Evolutionary conservation across 2,888 invertebrate species (phyloP).

Genomic region (Brachyptera putata): DNA sequence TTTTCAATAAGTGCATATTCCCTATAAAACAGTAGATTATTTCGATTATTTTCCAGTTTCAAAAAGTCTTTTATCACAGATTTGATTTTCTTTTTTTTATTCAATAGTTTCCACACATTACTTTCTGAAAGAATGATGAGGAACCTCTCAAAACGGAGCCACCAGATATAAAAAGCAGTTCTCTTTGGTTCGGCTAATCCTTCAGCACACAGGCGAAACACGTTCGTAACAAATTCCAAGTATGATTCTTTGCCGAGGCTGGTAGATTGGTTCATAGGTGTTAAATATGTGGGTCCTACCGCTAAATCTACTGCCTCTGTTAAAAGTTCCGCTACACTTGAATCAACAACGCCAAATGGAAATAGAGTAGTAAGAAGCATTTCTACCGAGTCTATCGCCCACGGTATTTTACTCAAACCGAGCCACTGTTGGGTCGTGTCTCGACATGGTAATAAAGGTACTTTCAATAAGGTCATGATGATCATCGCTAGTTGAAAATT

Average conservation of each 20-base stretch:
- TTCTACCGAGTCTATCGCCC: slow-evolving; percentile 52
- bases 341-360: slow-evolving; percentile 30
- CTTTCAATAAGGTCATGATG: slow-evolving; percentile 55
- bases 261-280: slow-evolving; percentile 36
- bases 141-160: slow-evolving; percentile 58
- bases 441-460: slow-evolving; percentile 53
- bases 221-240: slow-evolving; percentile 50
- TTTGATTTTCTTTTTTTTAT: slow-evolving; percentile 49
- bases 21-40: slow-evolving; percentile 54
- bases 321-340: slow-evolving; percentile 39
- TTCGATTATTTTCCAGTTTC: slow-evolving; percentile 51
- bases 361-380: slow-evolving; percentile 45
- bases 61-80: slow-evolving; percentile 53
- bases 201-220: slow-evolving; percentile 52
- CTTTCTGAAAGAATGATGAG: slow-evolving; percentile 49
- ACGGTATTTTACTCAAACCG: slow-evolving; percentile 41
- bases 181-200: slow-evolving; percentile 48
- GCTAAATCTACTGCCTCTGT: slow-evolving; percentile 47
- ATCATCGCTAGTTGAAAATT: slow-evolving; percentile 57
- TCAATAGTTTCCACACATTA: slow-evolving; percentile 36
- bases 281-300: slow-evolving; percentile 54
- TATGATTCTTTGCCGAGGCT: slow-evolving; percentile 60
- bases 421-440: slow-evolving; percentile 31
- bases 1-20: slow-evolving; percentile 60
- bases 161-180: slow-evolving; percentile 56